Evolutionary conservation across 1,140 invertebrate species (phyloP).

Genomic region (Dinothrombium tinctorium): DNA sequence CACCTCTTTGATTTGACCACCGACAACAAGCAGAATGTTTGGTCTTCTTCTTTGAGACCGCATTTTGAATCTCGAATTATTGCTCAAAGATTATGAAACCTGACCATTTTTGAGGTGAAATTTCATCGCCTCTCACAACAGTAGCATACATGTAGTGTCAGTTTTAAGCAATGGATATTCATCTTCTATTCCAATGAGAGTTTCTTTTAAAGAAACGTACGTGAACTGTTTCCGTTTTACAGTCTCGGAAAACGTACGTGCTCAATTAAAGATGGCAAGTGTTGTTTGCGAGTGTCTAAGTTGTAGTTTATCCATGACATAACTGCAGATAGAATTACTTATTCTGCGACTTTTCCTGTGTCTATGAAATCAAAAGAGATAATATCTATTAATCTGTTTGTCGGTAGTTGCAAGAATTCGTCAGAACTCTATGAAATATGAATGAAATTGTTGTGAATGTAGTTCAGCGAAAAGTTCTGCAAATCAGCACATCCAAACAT

Average conservation of each 20-base stretch:
- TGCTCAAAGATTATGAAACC: no score
- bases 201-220: no score
- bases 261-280: constrained; percentile 60
- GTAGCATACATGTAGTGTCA: constrained; percentile 56
- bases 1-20: constrained; percentile 82
- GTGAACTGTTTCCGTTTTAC: no score
- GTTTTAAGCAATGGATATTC: constrained; percentile 64
- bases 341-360: constrained; percentile 8
- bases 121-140: constrained; percentile 82
- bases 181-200: constrained; percentile 63
- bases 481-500: constrained; percentile 74
- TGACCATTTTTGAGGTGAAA: constrained; percentile 63
- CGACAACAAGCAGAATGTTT: constrained; percentile 66
- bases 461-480: constrained; percentile 6
- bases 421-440: constrained; percentile 1
- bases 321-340: constrained; percentile 58
- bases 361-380: constrained; percentile 11
- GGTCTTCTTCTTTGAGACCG: constrained; percentile 58
- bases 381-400: constrained; percentile 6
- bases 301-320: constrained; percentile 63
- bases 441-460: constrained; percentile 8
- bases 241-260: constrained; percentile 43
- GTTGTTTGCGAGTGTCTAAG: constrained; percentile 34
- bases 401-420: constrained; percentile 8
- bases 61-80: constrained; percentile 48